Conservation (phyloP, 2,888 invertebrate species). For the Harmothoe impar region DNA sequence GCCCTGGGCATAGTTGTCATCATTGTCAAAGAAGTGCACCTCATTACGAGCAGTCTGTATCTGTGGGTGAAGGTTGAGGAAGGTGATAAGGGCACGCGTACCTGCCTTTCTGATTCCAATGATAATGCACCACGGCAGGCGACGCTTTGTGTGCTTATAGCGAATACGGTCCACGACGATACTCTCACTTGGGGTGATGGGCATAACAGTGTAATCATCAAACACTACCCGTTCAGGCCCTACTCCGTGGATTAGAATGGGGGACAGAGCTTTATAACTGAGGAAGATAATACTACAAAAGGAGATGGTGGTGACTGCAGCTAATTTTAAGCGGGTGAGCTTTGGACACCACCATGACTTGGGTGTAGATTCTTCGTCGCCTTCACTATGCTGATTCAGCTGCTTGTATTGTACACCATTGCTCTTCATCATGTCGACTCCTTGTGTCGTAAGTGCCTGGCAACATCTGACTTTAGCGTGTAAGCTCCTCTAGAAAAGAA, state of each 20-base stretch:
- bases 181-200: neutral
- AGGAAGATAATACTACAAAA: constrained; percentile 19
- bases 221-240: neutral
- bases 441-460: too few relatives aligned
- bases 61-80: constrained; percentile 84
- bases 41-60: constrained; percentile 96
- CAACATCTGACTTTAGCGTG: too few relatives aligned
- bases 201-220: neutral
- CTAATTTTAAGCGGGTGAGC: constrained; percentile 47
- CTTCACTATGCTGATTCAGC: neutral
- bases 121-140: constrained; percentile 82
- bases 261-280: constrained; percentile 34
- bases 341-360: constrained; percentile 55
- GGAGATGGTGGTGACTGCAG: neutral
- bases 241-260: neutral
- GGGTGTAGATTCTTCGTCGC: neutral
- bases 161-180: neutral
- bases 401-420: neutral
- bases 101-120: constrained; percentile 83
- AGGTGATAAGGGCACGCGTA: constrained; percentile 82
- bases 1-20: constrained; percentile 92
- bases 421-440: neutral
- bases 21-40: constrained; percentile 97
- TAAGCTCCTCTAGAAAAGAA: too few relatives aligned
- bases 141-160: constrained; percentile 71